These are phyloP conservation scores for Nibea coibor DNA, from an alignment of 2,113 vertebrate genomes.

Conservation along the genomic window DNA sequence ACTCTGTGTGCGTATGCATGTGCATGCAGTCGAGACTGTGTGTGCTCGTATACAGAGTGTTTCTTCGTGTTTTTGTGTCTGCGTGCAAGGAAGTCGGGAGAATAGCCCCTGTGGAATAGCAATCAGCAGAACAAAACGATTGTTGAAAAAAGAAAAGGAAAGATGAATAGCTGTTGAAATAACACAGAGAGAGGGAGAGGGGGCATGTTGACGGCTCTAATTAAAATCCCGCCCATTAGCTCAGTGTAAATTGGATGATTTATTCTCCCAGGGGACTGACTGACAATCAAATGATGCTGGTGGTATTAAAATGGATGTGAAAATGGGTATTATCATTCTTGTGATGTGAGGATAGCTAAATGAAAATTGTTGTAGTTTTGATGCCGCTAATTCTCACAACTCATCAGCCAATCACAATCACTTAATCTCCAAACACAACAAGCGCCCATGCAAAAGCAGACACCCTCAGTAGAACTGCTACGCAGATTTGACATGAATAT, in stretches of 20 bases:
- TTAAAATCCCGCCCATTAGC: conserved; percentile 80
- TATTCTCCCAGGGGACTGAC: conserved; percentile 70
- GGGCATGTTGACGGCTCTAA: conserved; percentile 71
- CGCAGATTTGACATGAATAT: neutral
- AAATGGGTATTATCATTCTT: conserved; percentile 42
- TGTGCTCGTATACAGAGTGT: conserved; percentile 5
- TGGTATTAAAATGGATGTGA: conserved; percentile 61
- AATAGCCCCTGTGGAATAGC: conserved; percentile 65
- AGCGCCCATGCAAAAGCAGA: neutral
- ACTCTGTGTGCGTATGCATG: conserved; percentile 11
- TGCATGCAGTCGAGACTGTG: neutral
- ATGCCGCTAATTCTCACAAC: conserved; percentile 26
- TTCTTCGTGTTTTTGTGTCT: conserved; percentile 33
- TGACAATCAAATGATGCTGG: conserved; percentile 72
- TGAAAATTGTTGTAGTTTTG: conserved; percentile 44
- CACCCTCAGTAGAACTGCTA: neutral
- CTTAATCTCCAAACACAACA: conserved; percentile 20
- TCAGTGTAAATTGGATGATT: conserved; percentile 79
- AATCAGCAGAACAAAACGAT: conserved; percentile 74
- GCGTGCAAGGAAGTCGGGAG: conserved; percentile 11
- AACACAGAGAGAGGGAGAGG: conserved; percentile 43
- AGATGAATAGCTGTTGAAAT: conserved; percentile 76
- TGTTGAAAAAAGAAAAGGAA: conserved; percentile 50
- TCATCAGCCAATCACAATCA: conserved; percentile 40
- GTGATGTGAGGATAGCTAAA: conserved; percentile 45